Evolutionary conservation across 2,888 invertebrate species (phyloP).

Genomic region (Sphaerophoria rueppellii): DNA sequence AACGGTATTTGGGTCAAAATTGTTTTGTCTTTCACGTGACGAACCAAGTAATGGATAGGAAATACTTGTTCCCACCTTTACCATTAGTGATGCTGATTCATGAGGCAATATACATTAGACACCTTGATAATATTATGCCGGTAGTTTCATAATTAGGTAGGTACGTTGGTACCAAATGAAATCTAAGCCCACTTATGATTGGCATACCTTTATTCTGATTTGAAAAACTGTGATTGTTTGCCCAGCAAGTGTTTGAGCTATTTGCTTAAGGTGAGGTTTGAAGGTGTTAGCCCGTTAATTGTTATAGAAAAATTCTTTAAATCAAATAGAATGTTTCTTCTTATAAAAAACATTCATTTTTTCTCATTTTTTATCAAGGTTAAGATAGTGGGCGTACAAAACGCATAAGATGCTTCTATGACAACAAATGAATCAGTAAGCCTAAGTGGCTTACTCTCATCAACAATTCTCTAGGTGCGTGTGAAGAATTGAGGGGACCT

Average conservation of each 20-base stretch:
- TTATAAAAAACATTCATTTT: too few species aligned
- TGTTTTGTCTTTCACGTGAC: conserved; percentile 55
- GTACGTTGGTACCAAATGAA: background rate
- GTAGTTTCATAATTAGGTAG: conserved; percentile 35
- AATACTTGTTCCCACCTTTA: conserved; percentile 47
- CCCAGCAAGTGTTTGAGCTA: background rate
- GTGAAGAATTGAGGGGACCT: too few species aligned
- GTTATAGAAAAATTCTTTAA: too few species aligned
- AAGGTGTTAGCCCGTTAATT: too few species aligned
- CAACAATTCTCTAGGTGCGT: too few species aligned
- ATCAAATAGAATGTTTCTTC: too few species aligned
- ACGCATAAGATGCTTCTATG: too few species aligned
- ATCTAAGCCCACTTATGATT: background rate
- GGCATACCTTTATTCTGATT: background rate
- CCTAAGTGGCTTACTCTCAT: too few species aligned
- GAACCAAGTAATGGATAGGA: conserved; percentile 43
- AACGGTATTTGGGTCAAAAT: conserved; percentile 62
- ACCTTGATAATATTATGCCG: conserved; percentile 35
- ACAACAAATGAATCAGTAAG: too few species aligned
- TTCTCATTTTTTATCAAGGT: too few species aligned
- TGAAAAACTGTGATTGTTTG: conserved; percentile 17
- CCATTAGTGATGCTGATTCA: conserved; percentile 23
- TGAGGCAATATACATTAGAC: conserved; percentile 33
- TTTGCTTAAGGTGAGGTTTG: background rate
- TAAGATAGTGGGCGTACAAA: too few species aligned